Conservation (phyloP, 2,797 vertebrate genomes). For the Netta rufina region DNA sequence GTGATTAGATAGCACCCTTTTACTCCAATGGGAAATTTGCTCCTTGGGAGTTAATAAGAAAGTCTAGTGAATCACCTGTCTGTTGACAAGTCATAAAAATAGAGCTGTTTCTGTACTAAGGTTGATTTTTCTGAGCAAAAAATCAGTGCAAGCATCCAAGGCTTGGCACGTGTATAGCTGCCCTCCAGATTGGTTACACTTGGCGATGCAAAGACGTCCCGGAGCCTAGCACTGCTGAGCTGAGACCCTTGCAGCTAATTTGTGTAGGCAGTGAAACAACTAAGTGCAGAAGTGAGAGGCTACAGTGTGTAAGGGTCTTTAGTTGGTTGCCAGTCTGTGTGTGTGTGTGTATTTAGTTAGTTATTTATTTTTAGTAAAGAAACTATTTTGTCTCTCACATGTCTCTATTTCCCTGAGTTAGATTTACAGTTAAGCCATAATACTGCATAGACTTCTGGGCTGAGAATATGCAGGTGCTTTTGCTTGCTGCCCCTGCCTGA, state of each 20-base stretch:
- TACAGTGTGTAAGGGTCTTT: not conserved
- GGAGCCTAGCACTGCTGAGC: not conserved
- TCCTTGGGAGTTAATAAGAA: not conserved
- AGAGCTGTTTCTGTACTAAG: not conserved
- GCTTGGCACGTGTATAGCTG: not conserved
- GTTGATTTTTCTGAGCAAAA: not conserved
- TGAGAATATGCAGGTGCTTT: not conserved
- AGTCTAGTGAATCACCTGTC: not conserved
- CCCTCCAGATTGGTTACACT: not conserved
- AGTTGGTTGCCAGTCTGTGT: not conserved
- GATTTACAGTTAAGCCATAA: fast-evolving
- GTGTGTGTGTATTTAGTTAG: too few relatives aligned
- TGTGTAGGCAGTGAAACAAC: not conserved
- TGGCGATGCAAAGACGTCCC: not conserved
- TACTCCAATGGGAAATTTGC: not conserved
- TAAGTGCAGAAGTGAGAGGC: not conserved
- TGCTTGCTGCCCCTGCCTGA: not conserved
- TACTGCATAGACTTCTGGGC: not conserved
- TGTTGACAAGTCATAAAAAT: not conserved
- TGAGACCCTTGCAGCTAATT: not conserved
- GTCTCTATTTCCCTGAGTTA: not conserved
- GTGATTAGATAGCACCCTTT: not conserved
- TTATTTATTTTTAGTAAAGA: not conserved
- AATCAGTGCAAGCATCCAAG: not conserved
- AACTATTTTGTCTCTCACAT: not conserved